Evolutionary conservation across 30 jellyfish, hydroid and myxozoan genomes (phyloP).

Genomic region (Aurelia aurita): DNA sequence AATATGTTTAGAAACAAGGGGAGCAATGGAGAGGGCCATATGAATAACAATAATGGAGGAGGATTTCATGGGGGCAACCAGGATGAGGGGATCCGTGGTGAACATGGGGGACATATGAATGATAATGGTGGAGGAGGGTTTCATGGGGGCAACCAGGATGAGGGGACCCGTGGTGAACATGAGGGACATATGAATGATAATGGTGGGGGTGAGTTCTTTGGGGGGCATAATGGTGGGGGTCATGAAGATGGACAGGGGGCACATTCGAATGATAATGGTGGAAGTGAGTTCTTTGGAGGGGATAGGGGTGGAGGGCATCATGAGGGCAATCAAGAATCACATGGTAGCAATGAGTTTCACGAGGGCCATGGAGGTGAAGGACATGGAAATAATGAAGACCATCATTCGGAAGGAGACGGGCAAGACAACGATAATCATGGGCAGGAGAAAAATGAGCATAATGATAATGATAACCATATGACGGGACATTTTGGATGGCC

Average conservation of each 20-base stretch:
- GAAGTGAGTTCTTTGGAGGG: not conserved
- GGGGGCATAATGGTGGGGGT: not conserved
- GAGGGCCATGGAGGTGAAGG: constrained; percentile 2
- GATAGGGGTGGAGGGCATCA: constrained; percentile 5
- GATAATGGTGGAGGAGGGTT: not conserved
- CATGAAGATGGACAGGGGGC: not conserved
- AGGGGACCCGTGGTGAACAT: not conserved
- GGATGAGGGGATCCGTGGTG: not conserved
- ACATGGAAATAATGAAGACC: not conserved
- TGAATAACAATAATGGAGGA: not conserved
- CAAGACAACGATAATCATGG: not conserved
- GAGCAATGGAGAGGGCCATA: not conserved
- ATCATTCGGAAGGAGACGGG: not conserved
- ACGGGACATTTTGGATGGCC: constrained; percentile 37
- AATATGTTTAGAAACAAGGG: constrained; percentile 40
- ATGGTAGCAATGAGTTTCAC: not conserved
- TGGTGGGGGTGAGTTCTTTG: not conserved
- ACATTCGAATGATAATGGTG: not conserved
- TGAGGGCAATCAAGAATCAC: not conserved
- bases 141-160: not conserved
- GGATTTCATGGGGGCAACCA: not conserved
- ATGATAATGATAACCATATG: constrained; percentile 12
- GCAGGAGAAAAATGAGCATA: constrained; percentile 3
- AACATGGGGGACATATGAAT: not conserved
- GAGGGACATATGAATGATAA: not conserved